Conservation (phyloP, 92 coral and sea anemone species). For the Umimayanthus chanpuru region DNA sequence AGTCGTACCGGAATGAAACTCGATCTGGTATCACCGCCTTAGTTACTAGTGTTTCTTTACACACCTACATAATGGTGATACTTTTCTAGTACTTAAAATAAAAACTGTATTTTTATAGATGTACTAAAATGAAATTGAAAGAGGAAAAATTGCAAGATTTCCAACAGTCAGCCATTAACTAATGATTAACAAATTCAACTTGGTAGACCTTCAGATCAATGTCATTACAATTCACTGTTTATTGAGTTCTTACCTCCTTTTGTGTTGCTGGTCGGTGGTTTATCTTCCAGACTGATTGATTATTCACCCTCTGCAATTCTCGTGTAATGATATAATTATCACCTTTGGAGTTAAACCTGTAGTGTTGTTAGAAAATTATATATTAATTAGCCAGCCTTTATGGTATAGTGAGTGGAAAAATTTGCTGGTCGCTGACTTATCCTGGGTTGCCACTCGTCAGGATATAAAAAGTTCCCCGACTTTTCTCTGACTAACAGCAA, state of each 20-base stretch:
- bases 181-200: background rate
- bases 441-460: no score
- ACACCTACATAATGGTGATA: no score
- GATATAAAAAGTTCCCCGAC: no score
- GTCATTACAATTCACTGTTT: no score
- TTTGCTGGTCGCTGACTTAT: no score
- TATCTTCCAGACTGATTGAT: slow-evolving; percentile 84
- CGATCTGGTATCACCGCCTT: no score
- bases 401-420: no score
- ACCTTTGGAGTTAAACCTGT: slow-evolving; percentile 68
- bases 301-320: slow-evolving; percentile 81
- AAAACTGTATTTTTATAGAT: background rate
- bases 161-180: background rate
- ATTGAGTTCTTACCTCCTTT: slow-evolving; percentile 65
- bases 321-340: slow-evolving; percentile 85
- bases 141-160: background rate
- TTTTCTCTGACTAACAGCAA: no score
- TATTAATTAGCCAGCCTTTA: no score
- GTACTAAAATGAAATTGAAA: background rate
- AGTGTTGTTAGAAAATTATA: background rate
- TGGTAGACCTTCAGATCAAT: background rate
- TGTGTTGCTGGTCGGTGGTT: slow-evolving; percentile 78
- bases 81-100: background rate
- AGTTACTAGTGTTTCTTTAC: background rate
- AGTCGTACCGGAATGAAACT: no score